Evolutionary conservation across 2,797 vertebrate species (phyloP).

Genomic region (Notolabrus celidotus): DNA sequence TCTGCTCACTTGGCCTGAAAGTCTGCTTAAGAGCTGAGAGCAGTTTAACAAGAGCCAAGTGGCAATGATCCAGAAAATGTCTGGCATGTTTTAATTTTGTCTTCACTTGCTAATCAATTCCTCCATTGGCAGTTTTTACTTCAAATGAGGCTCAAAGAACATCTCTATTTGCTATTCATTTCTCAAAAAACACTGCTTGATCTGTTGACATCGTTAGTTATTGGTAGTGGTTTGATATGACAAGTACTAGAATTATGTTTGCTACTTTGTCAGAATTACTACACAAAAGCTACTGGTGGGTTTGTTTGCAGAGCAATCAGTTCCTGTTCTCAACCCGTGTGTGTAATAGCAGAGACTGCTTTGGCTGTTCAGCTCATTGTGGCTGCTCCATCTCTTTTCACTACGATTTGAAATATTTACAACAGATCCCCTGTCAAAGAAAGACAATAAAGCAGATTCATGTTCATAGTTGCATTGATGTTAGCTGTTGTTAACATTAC

Average conservation of each 20-base stretch:
- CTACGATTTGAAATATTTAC: neutral
- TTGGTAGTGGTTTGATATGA: neutral
- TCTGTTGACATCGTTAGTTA: neutral
- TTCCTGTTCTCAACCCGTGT: no score
- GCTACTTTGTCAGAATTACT: neutral
- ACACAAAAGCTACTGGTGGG: neutral
- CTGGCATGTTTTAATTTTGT: constrained; percentile 31
- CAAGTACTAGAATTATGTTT: neutral
- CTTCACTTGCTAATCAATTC: constrained; percentile 41
- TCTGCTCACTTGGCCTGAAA: constrained; percentile 10
- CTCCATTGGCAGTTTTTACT: constrained; percentile 19
- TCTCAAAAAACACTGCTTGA: neutral
- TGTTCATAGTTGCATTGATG: neutral
- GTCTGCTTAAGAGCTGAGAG: constrained; percentile 22
- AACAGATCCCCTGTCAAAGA: neutral
- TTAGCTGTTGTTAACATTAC: no score
- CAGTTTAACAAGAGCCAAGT: constrained; percentile 15
- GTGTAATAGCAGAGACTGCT: no score
- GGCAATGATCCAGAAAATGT: constrained; percentile 44
- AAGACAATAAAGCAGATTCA: no score
- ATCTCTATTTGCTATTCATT: constrained; percentile 5
- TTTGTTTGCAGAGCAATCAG: neutral
- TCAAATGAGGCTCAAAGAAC: constrained; percentile 3
- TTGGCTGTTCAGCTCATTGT: no score
- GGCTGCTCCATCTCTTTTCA: neutral